phyloP scores from a whole-genome alignment of 2,888 invertebrate genomes.

The Amblyjoppa fuscipennis region DNA sequence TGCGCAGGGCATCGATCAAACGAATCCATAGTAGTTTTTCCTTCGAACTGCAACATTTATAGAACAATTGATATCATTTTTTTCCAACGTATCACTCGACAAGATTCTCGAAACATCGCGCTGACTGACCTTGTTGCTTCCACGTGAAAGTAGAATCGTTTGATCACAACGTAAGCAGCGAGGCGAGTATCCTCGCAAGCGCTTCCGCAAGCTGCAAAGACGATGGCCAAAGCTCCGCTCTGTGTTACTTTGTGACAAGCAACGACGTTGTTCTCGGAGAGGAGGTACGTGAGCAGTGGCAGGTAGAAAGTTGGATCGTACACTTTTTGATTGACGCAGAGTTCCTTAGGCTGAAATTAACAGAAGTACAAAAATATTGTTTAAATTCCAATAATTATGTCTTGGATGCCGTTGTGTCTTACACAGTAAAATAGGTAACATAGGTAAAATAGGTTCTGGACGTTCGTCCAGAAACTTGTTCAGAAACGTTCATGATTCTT shows the following conservation, averaged over 20 bases:
- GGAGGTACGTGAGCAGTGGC: constrained; percentile 91
- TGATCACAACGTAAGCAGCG: constrained; percentile 91
- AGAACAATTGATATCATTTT: background rate
- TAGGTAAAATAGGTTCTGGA: no score
- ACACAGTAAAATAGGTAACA: background rate
- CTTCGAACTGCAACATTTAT: constrained; percentile 85
- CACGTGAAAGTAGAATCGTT: constrained; percentile 91
- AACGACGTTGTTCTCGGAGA: constrained; percentile 91
- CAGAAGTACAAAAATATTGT: background rate
- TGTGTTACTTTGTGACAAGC: constrained; percentile 90
- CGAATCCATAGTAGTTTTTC: constrained; percentile 89
- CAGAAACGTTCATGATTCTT: no score
- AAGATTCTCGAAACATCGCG: background rate
- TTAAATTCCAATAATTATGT: background rate
- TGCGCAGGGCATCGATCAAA: constrained; percentile 89
- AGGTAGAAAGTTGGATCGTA: constrained; percentile 95
- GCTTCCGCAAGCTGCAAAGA: constrained; percentile 90
- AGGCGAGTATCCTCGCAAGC: constrained; percentile 89
- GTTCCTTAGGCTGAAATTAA: constrained; percentile 68
- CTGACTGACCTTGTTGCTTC: constrained; percentile 89
- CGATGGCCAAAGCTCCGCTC: constrained; percentile 90
- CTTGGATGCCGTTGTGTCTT: background rate
- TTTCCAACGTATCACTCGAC: background rate
- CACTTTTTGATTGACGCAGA: constrained; percentile 83
- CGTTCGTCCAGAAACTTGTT: no score